These are phyloP conservation scores for Sesamia inferens DNA, from an alignment of 2,888 invertebrate species.

Conservation along the genomic window DNA sequence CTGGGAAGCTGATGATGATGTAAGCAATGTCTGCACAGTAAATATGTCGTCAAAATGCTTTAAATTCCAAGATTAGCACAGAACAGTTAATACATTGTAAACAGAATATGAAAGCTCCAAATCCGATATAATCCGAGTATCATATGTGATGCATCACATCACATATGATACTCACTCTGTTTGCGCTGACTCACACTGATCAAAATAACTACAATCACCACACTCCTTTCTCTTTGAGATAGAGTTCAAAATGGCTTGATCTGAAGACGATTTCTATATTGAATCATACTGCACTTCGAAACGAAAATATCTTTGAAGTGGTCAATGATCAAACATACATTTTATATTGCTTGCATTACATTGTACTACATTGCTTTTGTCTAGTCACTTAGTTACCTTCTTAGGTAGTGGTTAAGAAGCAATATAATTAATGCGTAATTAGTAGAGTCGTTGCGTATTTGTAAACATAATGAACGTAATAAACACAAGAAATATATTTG, in stretches of 20 bases:
- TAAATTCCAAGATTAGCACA: slow-evolving; percentile 42
- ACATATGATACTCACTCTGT: slow-evolving; percentile 47
- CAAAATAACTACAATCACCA: slow-evolving; percentile 37
- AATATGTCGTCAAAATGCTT: slow-evolving; percentile 45
- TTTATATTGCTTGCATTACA: too few species aligned
- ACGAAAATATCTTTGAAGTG: slow-evolving; percentile 38
- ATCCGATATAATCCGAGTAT: too few species aligned
- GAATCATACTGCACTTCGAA: slow-evolving; percentile 13
- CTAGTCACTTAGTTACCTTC: too few species aligned
- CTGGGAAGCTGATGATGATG: background rate
- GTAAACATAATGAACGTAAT: too few species aligned
- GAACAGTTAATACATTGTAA: slow-evolving; percentile 49
- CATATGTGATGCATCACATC: slow-evolving; percentile 56
- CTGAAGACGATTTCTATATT: slow-evolving; percentile 3
- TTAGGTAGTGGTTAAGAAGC: too few species aligned
- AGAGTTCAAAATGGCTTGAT: slow-evolving; percentile 27
- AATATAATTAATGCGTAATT: too few species aligned
- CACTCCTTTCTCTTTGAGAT: slow-evolving; percentile 4
- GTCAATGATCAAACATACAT: background rate
- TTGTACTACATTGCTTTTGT: too few species aligned
- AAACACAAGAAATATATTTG: too few species aligned
- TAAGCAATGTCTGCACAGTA: slow-evolving; percentile 21
- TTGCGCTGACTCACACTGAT: slow-evolving; percentile 38
- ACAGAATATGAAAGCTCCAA: slow-evolving; percentile 53
- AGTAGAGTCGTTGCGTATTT: too few species aligned